Percentiles rank a stretch among this genome's conserved stretches.
phyloP scores from a whole-genome alignment of 2,113 vertebrate genomes.

The Piliocolobus tephrosceles region DNA sequence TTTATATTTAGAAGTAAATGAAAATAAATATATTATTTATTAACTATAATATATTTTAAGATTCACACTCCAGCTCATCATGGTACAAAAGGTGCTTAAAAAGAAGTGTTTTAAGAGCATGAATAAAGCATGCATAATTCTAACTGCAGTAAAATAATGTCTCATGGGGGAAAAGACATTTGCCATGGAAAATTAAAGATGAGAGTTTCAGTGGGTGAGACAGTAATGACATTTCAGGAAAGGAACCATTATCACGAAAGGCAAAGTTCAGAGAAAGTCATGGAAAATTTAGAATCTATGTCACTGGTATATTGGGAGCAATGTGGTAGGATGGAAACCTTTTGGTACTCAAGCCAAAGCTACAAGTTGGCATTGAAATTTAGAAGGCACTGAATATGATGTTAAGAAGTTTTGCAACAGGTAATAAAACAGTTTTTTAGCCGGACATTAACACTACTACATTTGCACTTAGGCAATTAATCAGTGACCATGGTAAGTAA shows the following conservation, averaged over 20 bases:
- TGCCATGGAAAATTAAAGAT: not conserved
- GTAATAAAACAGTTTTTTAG: not conserved
- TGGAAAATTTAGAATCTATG: not conserved
- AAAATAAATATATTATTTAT: not conserved
- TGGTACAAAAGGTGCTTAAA: not conserved
- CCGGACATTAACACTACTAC: not conserved
- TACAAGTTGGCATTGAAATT: not conserved
- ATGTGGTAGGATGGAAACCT: accelerated
- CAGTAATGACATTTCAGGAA: not conserved
- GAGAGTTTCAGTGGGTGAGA: not conserved
- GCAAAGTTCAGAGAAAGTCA: not conserved
- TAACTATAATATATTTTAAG: not conserved
- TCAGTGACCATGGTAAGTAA: not conserved
- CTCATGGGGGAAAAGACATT: not conserved
- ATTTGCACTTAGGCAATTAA: not conserved
- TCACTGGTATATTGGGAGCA: not conserved
- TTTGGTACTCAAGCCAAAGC: not conserved
- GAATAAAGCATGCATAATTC: not conserved
- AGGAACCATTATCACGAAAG: not conserved
- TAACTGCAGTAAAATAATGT: not conserved
- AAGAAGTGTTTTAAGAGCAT: not conserved
- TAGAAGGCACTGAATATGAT: not conserved
- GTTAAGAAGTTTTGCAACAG: not conserved
- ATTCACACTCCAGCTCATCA: not conserved
- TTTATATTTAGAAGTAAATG: not conserved